Conservation (phyloP, 1,140 invertebrate species). For the Zaprionus nigranus region DNA sequence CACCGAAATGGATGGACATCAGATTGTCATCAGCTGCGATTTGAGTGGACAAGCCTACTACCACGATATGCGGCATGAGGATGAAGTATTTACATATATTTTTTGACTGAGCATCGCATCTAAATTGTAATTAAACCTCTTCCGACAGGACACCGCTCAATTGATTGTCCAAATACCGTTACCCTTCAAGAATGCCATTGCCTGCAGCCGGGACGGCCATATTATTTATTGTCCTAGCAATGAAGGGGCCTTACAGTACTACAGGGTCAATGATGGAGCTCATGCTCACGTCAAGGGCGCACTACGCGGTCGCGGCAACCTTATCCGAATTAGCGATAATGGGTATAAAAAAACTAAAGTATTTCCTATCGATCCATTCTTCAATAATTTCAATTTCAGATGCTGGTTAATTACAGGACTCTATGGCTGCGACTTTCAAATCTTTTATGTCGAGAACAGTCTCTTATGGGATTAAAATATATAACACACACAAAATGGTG, state of each 20-base stretch:
- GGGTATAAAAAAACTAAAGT: conserved; percentile 45
- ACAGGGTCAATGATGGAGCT: conserved; percentile 62
- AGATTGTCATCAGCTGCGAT: conserved; percentile 74
- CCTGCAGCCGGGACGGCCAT: conserved; percentile 66
- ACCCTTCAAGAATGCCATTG: conserved; percentile 76
- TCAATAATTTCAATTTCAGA: conserved; percentile 39
- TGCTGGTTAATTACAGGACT: conserved; percentile 75
- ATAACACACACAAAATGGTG: background rate
- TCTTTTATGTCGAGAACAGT: conserved; percentile 59
- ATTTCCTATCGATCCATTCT: background rate
- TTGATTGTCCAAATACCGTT: conserved; percentile 75
- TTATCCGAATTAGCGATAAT: conserved; percentile 75
- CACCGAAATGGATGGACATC: conserved; percentile 45
- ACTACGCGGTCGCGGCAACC: conserved; percentile 69
- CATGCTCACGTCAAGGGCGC: conserved; percentile 67
- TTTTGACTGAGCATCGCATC: background rate
- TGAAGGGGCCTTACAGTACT: conserved; percentile 74
- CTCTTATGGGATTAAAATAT: background rate
- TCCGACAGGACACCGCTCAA: conserved; percentile 59
- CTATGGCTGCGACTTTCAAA: conserved; percentile 75
- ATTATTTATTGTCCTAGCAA: conserved; percentile 71
- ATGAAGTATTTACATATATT: conserved; percentile 52
- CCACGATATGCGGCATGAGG: conserved; percentile 68
- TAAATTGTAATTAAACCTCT: background rate
- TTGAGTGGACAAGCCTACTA: conserved; percentile 76